Evolutionary conservation across 2,888 invertebrate genomes (phyloP), one percentile per base, ranked within the genome.

Genomic region (Leucophora obtusa): DNA sequence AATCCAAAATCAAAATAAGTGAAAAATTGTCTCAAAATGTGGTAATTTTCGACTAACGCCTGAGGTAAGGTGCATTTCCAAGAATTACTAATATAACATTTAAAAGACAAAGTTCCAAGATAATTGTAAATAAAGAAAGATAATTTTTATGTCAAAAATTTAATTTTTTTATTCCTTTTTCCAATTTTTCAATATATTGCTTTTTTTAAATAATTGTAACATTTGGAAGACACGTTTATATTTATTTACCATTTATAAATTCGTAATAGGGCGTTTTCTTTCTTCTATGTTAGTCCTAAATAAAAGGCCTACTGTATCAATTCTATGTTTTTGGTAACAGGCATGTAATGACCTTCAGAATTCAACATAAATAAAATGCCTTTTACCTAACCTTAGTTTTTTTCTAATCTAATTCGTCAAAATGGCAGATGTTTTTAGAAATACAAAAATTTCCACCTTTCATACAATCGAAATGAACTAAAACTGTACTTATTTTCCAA

Each of bases 321-420:
- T 6, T 24, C 50, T 50, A 18, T 62, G 47, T 35, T 47, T 50
- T 9, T 28, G 33, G 58, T 63, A 56, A 56, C 15, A 56, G 5
- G 51, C 17, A 53, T 58, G 33, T 65, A 51, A 70, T 77, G 76
- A 71, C 76, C 65, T 76, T 77, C 65, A 59, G 6, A 51, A 38
- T 54, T 28, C 14, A 14, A 47, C 43, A 47, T 43, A 56, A 28
- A 56, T n/a, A 65, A 70, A 59, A 60, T 63, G 65, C 18, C 59
- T 77, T 77, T 66, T 77, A 77, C 71, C 70, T 77, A 65, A 71
- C 70, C 77, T 77, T 77, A 60, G 28, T 15, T 43, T 21, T 47
- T 50, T 69, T 54, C 47, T 7, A 62, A 47, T 35, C 33, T n/a
- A 54, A 77, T 50, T 54, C 65, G 56, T 62, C 38, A 78, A 70